phyloP scores from a whole-genome alignment of 1,140 invertebrate genomes.

The Metopolophium dirhodum region DNA sequence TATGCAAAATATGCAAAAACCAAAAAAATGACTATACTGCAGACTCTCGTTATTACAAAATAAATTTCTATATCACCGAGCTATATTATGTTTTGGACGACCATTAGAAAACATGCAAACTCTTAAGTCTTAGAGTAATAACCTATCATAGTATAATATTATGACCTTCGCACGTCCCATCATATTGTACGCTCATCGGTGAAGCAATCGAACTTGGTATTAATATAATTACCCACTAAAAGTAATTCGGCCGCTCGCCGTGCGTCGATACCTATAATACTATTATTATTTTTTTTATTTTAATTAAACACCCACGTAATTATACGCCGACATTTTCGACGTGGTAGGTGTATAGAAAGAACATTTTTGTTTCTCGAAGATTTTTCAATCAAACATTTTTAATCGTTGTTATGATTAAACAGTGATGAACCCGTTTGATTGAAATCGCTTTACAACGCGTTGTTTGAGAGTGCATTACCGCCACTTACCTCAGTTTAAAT shows the following conservation, averaged over 20 bases:
- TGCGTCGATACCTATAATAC: background rate
- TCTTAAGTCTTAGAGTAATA: background rate
- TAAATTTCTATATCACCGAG: no score
- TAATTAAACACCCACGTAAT: constrained; percentile 7
- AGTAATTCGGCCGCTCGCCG: background rate
- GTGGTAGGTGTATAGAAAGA: background rate
- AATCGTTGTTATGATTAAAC: background rate
- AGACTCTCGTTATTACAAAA: no score
- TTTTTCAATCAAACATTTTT: background rate
- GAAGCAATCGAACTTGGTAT: background rate
- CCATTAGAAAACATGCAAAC: no score
- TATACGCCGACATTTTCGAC: background rate
- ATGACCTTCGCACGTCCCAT: background rate
- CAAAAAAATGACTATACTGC: no score
- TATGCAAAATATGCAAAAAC: no score
- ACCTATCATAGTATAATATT: background rate
- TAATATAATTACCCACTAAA: background rate
- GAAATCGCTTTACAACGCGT: background rate
- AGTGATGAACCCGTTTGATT: background rate
- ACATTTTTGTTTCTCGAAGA: background rate
- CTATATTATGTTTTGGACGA: no score
- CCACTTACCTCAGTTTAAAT: background rate
- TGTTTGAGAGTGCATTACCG: background rate
- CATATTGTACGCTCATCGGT: background rate
- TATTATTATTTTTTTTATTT: background rate